Conservation (phyloP, 2,888 invertebrate species). For the Orthosia gracilis region DNA sequence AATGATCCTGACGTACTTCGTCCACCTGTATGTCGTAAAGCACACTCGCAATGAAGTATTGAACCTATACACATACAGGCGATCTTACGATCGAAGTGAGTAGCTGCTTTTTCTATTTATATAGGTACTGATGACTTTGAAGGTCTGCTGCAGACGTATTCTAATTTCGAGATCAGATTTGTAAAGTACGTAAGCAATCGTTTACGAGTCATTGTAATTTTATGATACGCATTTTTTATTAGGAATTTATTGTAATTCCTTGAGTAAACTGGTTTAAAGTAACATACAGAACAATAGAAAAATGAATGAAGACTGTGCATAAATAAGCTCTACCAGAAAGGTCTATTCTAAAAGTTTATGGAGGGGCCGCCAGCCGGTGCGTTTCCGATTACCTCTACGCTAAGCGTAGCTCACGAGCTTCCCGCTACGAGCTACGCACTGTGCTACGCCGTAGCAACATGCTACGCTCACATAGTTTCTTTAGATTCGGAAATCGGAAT, state of each 20-base stretch:
- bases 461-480: background rate
- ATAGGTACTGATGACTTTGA: background rate
- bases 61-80: slow-evolving; percentile 65
- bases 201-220: background rate
- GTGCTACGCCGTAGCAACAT: slow-evolving; percentile 35
- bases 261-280: no score
- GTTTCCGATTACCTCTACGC: background rate
- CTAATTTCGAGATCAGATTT: background rate
- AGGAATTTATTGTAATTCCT: background rate
- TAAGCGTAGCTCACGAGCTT: background rate
- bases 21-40: slow-evolving; percentile 74
- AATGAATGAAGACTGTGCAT: no score
- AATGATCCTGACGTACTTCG: slow-evolving; percentile 72
- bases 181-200: background rate
- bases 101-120: slow-evolving; percentile 11
- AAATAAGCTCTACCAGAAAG: no score
- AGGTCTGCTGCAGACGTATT: background rate
- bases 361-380: no score
- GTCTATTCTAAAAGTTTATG: no score
- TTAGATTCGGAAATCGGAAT: background rate
- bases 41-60: slow-evolving; percentile 70
- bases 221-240: background rate
- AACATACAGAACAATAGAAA: no score
- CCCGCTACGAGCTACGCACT: background rate
- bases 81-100: slow-evolving; percentile 56